Conservation (phyloP, 2,888 invertebrate genomes). For the Trachelus stipa region DNA sequence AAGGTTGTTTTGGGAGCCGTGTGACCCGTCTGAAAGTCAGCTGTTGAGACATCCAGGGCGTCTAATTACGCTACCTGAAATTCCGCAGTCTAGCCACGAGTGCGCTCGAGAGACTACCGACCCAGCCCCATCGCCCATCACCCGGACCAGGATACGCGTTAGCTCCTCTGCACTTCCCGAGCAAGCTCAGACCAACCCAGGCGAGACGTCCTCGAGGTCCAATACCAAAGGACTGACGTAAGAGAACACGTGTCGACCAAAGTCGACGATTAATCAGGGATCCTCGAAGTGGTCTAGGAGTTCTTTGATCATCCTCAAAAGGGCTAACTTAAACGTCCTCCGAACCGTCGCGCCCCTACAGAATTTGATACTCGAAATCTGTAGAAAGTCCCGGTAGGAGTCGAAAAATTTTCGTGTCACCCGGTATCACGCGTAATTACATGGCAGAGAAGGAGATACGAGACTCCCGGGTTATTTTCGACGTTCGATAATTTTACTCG, state of each 20-base stretch:
- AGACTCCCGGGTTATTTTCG: neutral
- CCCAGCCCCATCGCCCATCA: too few relatives aligned
- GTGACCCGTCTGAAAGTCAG: constrained; percentile 20
- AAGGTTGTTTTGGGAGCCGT: neutral
- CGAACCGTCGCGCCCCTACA: neutral
- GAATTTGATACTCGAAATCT: neutral
- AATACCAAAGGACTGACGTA: neutral
- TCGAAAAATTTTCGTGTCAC: neutral
- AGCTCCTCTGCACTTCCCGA: neutral
- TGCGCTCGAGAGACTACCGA: neutral
- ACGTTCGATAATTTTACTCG: neutral
- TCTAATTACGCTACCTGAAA: neutral
- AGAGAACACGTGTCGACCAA: neutral
- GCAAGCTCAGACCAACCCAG: neutral
- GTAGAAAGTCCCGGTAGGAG: neutral
- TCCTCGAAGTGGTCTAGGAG: neutral
- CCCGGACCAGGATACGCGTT: neutral
- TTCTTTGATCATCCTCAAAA: neutral
- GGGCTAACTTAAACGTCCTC: neutral
- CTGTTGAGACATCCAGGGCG: constrained; percentile 12
- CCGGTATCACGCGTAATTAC: neutral
- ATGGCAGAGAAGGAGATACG: neutral
- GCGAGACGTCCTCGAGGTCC: neutral
- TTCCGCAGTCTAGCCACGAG: neutral
- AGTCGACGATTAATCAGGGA: neutral